These are phyloP conservation scores for Rhinolophus ferrumequinum DNA, from an alignment of 2,113 vertebrate species.

Conservation along the genomic window DNA sequence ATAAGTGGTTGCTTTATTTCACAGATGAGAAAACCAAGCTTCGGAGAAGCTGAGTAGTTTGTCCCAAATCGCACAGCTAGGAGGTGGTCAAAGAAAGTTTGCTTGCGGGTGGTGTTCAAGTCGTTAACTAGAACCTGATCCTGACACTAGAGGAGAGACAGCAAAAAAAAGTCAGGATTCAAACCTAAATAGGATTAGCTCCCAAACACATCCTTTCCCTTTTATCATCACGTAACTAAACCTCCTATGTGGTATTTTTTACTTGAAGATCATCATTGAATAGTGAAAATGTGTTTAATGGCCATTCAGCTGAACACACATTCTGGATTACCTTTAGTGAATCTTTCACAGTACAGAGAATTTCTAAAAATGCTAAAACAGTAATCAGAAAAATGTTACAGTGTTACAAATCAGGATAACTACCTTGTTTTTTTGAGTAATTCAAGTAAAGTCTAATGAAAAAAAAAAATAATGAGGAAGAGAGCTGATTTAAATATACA, in stretches of 20 bases:
- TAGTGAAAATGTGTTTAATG: neutral
- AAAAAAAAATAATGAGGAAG: slow-evolving; percentile 17
- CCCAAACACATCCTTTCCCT: neutral
- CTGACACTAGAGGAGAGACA: neutral
- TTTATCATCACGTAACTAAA: neutral
- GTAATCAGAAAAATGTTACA: neutral
- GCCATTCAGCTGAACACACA: neutral
- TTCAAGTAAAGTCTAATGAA: slow-evolving; percentile 23
- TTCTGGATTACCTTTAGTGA: neutral
- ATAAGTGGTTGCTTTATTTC: neutral
- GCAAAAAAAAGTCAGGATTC: neutral
- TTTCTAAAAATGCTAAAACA: slow-evolving; percentile 19
- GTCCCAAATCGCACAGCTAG: neutral
- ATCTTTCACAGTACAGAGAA: neutral
- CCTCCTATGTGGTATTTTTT: neutral
- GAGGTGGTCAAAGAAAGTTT: neutral
- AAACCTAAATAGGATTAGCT: neutral
- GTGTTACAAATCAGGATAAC: slow-evolving; percentile 19
- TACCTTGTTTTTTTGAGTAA: neutral
- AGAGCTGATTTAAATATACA: neutral
- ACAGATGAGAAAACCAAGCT: neutral
- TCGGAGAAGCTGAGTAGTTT: neutral
- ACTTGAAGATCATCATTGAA: neutral
- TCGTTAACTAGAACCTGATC: rapidly evolving
- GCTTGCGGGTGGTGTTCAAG: neutral